Evolutionary conservation across 2,888 invertebrate species (phyloP).

Genomic region (Drosophila lacicola): DNA sequence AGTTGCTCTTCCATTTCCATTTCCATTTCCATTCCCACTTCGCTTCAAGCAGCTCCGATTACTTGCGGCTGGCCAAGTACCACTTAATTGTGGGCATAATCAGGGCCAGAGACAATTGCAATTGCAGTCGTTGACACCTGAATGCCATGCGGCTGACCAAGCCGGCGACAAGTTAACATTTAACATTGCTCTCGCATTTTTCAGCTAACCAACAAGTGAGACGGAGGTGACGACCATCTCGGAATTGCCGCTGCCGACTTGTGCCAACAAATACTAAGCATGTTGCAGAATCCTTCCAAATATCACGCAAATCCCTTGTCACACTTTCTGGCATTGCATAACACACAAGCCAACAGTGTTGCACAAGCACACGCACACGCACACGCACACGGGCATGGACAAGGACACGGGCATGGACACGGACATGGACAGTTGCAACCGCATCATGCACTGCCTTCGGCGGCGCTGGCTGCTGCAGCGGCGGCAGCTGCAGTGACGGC

Average conservation of each 20-base stretch:
- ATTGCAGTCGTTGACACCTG: conserved; percentile 73
- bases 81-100: conserved; percentile 74
- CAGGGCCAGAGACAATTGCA: conserved; percentile 27
- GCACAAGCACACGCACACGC: conserved; percentile 51
- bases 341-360: conserved; percentile 75
- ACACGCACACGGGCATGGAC: conserved; percentile 50
- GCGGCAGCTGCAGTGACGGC: conserved; percentile 67
- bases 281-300: conserved; percentile 85
- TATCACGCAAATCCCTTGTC: conserved; percentile 85
- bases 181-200: conserved; percentile 59
- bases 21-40: conserved; percentile 32
- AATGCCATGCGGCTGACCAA: conserved; percentile 6
- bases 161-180: conserved; percentile 35
- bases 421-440: conserved; percentile 72
- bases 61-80: conserved; percentile 44
- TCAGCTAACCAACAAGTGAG: conserved; percentile 55
- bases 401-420: conserved; percentile 47
- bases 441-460: conserved; percentile 74
- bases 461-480: conserved; percentile 75
- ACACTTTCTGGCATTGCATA: conserved; percentile 85
- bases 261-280: conserved; percentile 74
- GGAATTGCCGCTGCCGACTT: conserved; percentile 18
- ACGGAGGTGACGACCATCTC: conserved; percentile 30
- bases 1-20: conserved; percentile 13
- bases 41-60: conserved; percentile 52